phyloP scores from a whole-genome alignment of 2,797 vertebrate genomes.

The Selene dorsalis region DNA sequence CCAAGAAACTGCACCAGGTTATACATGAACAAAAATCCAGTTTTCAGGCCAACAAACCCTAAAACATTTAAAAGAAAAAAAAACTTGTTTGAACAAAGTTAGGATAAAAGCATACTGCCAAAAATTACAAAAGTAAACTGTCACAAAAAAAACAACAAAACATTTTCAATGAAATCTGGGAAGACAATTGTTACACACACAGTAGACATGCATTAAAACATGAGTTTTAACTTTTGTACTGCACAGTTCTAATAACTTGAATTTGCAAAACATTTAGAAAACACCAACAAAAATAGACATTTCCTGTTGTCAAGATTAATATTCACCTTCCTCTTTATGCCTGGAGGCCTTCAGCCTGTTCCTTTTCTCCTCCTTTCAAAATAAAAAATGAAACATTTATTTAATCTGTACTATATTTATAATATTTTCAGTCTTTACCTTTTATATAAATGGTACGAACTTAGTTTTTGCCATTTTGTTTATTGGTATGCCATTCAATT shows the following conservation, averaged over 20 bases:
- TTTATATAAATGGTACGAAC: neutral
- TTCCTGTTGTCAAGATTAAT: neutral
- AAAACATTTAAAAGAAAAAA: slow-evolving; percentile 30
- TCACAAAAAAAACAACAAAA: neutral
- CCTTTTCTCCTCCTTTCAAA: slow-evolving; percentile 89
- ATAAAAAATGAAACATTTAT: slow-evolving; percentile 12
- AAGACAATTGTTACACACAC: neutral
- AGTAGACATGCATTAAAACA: neutral
- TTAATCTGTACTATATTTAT: too few species aligned
- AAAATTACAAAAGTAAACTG: neutral
- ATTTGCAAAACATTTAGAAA: neutral
- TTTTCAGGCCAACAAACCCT: slow-evolving; percentile 88
- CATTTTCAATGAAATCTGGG: neutral
- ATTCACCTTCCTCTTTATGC: slow-evolving; percentile 89
- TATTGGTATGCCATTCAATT: neutral
- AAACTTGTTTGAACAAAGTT: neutral
- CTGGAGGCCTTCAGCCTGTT: slow-evolving; percentile 88
- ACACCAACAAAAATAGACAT: neutral
- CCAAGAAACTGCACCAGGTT: slow-evolving; percentile 97
- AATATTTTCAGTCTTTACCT: neutral
- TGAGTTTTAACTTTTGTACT: neutral
- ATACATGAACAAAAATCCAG: slow-evolving; percentile 91
- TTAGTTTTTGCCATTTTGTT: neutral
- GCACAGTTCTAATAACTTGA: too few species aligned
- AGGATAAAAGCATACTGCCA: neutral